Evolutionary conservation across 2,888 invertebrate genomes (phyloP), one percentile per base, ranked within the genome.

Genomic region (Cantharis rufa): DNA sequence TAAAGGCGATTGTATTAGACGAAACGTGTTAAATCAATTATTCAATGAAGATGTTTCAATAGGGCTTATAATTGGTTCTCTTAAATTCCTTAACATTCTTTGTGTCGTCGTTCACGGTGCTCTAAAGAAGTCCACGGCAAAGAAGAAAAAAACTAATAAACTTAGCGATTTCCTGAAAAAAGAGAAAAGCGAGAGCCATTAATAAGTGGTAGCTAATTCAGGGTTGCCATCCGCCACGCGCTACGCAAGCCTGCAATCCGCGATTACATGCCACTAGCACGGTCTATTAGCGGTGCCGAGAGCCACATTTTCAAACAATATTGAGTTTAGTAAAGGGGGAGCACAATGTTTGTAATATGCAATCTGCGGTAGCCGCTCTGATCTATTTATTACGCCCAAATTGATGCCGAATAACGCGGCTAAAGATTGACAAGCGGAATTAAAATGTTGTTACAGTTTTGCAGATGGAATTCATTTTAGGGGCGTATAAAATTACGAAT

Each of bases 201-300:
- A 76, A 76, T 76, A 77, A 77, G 77, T 71, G 71, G 74, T 62
- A 75, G 73, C 77, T 77, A 77, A 77, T 77, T 77, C 77, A 62
- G 73, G 73, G 74, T 74, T 71, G 70, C 70, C 69, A 72, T 72
- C 72, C 70, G 70, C 83, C 79, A 82, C 81, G 81, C 78, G 79
- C 76, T 80, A 76, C 71, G 72, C 81, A 78, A 79, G 80, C 75
- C 80, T 75, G 82, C 80, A 79, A 76, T 74, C 77, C 74, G 74
- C 76, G 77, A 79, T 77, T 79, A 75, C 79, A 79, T 76, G 77
- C 77, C 77, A 77, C 79, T 77, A 76, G 74, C 72, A 79, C 77
- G 79, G 75, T 77, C 79, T 77, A 79, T 79, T 79, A 79, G 77
- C 77, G 73, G 76, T 75, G 74, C 69, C 73, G 73, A 71, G 77